These are phyloP conservation scores for Euphysa ruthae DNA, from an alignment of 30 jellyfish, hydroid and myxozoan genomes.

Conservation along the genomic window DNA sequence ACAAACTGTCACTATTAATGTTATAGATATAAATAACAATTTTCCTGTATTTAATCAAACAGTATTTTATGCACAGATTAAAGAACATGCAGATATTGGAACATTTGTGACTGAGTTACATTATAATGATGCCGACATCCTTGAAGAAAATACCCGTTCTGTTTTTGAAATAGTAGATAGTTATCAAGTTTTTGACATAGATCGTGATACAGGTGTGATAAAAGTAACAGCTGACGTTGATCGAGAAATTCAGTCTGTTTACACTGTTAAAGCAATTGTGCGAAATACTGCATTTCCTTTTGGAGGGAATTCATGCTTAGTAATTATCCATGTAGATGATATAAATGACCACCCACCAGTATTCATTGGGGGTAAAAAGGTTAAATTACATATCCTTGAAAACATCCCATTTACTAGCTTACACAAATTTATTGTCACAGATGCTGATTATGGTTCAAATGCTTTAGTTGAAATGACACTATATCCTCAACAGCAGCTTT, in stretches of 20 bases:
- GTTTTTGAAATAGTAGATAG: slow-evolving; percentile 10
- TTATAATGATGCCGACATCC: slow-evolving; percentile 69
- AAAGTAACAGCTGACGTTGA: slow-evolving; percentile 48
- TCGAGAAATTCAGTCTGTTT: slow-evolving; percentile 58
- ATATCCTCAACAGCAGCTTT: slow-evolving; percentile 6
- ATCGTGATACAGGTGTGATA: slow-evolving; percentile 60
- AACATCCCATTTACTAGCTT: slow-evolving; percentile 29
- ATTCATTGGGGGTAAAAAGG: slow-evolving; percentile 46
- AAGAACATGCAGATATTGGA: slow-evolving; percentile 55
- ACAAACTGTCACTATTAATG: slow-evolving; percentile 24
- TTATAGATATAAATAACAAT: slow-evolving; percentile 74
- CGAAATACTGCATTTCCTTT: slow-evolving; percentile 56
- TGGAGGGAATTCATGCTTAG: slow-evolving; percentile 56
- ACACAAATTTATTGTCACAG: slow-evolving; percentile 78
- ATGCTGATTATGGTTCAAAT: slow-evolving; percentile 57
- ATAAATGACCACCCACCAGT: slow-evolving; percentile 83
- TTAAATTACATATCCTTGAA: slow-evolving; percentile 51
- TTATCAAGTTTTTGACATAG: slow-evolving; percentile 50
- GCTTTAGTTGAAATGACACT: slow-evolving; percentile 21
- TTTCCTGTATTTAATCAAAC: slow-evolving; percentile 55
- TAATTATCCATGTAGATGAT: slow-evolving; percentile 60
- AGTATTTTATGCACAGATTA: slow-evolving; percentile 40
- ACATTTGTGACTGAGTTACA: slow-evolving; percentile 43
- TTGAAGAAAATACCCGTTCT: slow-evolving; percentile 48
- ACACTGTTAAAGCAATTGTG: slow-evolving; percentile 52